Evolutionary conservation across 1,140 invertebrate genomes (phyloP).

Genomic region (Parasteatoda tepidariorum): DNA sequence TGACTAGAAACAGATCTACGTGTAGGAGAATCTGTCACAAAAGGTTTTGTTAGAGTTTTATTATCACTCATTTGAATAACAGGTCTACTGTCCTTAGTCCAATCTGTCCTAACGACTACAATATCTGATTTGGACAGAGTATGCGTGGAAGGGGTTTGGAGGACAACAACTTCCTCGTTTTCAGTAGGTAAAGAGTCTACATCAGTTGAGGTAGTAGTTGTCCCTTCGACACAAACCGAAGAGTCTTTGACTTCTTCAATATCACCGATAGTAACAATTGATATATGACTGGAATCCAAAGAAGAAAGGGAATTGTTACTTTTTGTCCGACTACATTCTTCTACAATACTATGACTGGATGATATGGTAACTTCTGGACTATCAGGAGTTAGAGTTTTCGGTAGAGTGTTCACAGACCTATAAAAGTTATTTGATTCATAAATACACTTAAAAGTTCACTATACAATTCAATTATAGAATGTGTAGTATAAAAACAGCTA

Average conservation of each 20-base stretch:
- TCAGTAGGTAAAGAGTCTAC: constrained; percentile 49
- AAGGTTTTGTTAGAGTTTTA: constrained; percentile 1
- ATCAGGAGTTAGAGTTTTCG: constrained; percentile 22
- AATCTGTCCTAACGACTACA: constrained; percentile 48
- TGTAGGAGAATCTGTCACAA: background rate
- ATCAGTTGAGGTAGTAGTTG: constrained; percentile 59
- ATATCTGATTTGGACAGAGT: constrained; percentile 40
- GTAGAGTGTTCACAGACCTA: constrained; percentile 28
- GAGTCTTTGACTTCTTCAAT: constrained; percentile 68
- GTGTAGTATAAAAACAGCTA: no score
- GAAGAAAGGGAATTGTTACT: constrained; percentile 42
- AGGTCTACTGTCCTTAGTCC: constrained; percentile 14
- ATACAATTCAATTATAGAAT: background rate
- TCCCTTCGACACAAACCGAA: constrained; percentile 60
- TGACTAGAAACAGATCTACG: constrained; percentile 48
- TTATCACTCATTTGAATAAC: constrained; percentile 27
- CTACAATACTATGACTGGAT: constrained; percentile 63
- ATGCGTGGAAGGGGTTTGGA: constrained; percentile 25
- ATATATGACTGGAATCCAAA: constrained; percentile 78
- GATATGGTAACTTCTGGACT: constrained; percentile 63
- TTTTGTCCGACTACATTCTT: constrained; percentile 35
- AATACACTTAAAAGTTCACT: background rate
- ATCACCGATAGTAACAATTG: constrained; percentile 88
- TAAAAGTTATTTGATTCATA: background rate
- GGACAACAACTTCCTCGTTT: constrained; percentile 34